These are phyloP conservation scores for Sandelia bainsii DNA, from an alignment of 2,797 vertebrate species.

Conservation along the genomic window DNA sequence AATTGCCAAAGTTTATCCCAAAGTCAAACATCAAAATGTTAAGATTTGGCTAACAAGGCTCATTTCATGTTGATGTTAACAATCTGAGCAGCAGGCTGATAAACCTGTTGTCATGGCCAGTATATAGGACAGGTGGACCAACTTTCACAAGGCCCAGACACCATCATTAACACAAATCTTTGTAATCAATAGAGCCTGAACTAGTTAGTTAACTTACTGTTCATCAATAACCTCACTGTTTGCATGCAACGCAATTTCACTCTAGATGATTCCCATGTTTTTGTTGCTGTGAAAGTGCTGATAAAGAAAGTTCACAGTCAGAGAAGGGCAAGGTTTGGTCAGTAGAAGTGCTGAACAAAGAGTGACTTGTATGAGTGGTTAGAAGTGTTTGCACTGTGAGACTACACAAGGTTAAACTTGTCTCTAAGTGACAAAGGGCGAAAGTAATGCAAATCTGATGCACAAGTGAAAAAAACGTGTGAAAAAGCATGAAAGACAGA, in stretches of 20 bases:
- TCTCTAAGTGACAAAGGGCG: neutral
- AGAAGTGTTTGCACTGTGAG: conserved; percentile 14
- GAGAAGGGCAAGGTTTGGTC: conserved; percentile 41
- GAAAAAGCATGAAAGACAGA: neutral
- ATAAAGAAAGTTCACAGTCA: conserved; percentile 41
- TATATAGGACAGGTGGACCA: conserved; percentile 31
- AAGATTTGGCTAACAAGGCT: neutral
- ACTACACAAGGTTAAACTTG: neutral
- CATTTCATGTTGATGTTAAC: neutral
- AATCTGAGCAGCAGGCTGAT: neutral
- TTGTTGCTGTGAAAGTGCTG: conserved; percentile 15
- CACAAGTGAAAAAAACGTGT: neutral
- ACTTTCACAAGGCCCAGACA: conserved; percentile 21
- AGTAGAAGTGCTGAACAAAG: conserved; percentile 52
- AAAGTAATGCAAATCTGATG: neutral
- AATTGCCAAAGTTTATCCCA: neutral
- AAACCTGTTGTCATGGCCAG: neutral
- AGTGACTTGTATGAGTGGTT: conserved; percentile 43
- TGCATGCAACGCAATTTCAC: conserved; percentile 32
- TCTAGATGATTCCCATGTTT: neutral
- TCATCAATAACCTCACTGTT: conserved; percentile 43
- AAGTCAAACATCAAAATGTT: neutral
- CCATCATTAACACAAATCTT: conserved; percentile 46
- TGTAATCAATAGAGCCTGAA: conserved; percentile 27
- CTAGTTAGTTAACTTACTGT: conserved; percentile 40